These are phyloP conservation scores for Hemitrygon akajei DNA, from an alignment of 2,797 vertebrate species.

Conservation along the genomic window DNA sequence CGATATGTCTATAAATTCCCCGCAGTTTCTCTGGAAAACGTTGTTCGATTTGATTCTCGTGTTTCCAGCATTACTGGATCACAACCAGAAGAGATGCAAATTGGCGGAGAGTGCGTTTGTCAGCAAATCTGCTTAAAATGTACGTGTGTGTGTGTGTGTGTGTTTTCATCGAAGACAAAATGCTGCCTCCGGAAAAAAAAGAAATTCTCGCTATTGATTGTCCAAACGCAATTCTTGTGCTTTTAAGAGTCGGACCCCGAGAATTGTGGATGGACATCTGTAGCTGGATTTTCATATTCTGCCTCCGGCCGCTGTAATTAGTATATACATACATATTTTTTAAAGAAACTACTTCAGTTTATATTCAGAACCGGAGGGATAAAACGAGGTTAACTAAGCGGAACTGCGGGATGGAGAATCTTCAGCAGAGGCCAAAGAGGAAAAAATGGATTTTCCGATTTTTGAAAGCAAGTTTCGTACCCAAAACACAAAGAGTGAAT, in stretches of 20 bases:
- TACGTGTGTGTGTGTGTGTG: slow-evolving; percentile 37
- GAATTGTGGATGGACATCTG: slow-evolving; percentile 99
- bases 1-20: background rate
- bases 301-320: background rate
- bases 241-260: slow-evolving; percentile 80
- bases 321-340: background rate
- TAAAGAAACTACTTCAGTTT: background rate
- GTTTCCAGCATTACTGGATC: background rate
- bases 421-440: background rate
- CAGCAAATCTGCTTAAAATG: slow-evolving; percentile 3
- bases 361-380: background rate
- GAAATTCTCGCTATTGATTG: slow-evolving; percentile 87
- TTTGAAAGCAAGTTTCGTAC: background rate
- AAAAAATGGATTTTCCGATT: background rate
- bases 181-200: background rate
- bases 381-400: background rate
- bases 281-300: slow-evolving; percentile 79
- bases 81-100: background rate
- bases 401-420: background rate
- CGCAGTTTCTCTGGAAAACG: background rate
- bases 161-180: slow-evolving; percentile 40
- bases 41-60: background rate
- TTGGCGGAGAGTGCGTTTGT: background rate
- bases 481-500: background rate
- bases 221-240: slow-evolving; percentile 99